Percentiles rank a stretch among this genome's conserved stretches.
phyloP scores from a whole-genome alignment of 2,113 vertebrate species.

The Acanthisitta chloris region DNA sequence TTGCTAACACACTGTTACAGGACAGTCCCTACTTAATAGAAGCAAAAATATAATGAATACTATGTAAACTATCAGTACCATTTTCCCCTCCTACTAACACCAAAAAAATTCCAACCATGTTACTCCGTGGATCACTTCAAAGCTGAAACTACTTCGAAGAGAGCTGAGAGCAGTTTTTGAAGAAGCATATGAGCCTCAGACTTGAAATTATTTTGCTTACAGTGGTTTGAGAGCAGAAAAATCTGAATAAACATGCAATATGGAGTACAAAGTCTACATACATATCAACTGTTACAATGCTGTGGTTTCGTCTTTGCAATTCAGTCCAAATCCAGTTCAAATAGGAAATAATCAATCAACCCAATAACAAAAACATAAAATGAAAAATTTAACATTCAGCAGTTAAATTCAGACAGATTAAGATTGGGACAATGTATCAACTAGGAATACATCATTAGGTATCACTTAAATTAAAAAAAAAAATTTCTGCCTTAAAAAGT shows the following conservation, averaged over 20 bases:
- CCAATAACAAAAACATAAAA: constrained; percentile 53
- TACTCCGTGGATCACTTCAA: background rate
- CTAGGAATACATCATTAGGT: constrained; percentile 25
- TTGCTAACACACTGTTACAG: background rate
- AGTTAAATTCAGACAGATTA: constrained; percentile 56
- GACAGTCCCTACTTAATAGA: background rate
- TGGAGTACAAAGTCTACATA: constrained; percentile 70
- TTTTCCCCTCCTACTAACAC: background rate
- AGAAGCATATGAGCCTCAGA: background rate
- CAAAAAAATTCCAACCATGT: background rate
- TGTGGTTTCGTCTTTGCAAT: constrained; percentile 39
- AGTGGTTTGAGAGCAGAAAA: constrained; percentile 79
- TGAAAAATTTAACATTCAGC: constrained; percentile 51
- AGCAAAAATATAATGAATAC: background rate
- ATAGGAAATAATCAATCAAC: constrained; percentile 33
- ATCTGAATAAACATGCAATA: constrained; percentile 63
- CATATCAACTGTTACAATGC: constrained; percentile 69
- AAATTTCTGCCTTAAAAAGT: background rate
- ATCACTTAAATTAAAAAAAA: background rate
- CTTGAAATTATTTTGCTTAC: constrained; percentile 74
- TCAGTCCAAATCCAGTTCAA: constrained; percentile 43
- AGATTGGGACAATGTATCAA: constrained; percentile 40
- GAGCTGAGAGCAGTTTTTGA: background rate
- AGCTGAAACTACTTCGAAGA: background rate
- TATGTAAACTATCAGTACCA: background rate